These are phyloP conservation scores for Ditylenchus dipsaci DNA, from an alignment of 1,140 invertebrate genomes.

Conservation along the genomic window DNA sequence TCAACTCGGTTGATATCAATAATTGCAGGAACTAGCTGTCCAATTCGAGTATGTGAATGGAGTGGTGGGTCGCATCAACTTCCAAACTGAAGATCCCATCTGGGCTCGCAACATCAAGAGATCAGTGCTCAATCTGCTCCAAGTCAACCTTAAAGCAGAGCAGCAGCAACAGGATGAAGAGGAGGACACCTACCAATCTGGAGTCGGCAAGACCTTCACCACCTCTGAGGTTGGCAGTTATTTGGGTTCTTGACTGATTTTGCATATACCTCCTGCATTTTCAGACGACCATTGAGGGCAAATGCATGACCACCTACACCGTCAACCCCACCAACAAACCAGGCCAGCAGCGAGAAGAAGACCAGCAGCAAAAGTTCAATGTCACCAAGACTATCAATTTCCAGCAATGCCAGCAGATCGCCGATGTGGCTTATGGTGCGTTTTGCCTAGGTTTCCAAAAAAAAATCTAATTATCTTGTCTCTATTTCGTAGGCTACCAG, in stretches of 20 bases:
- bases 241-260: background rate
- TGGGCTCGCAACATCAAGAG: slow-evolving; percentile 37
- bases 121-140: slow-evolving; percentile 32
- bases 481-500: background rate
- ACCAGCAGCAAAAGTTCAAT: slow-evolving; percentile 30
- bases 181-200: background rate
- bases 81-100: slow-evolving; percentile 16
- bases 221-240: slow-evolving; percentile 24
- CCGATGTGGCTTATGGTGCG: slow-evolving; percentile 29
- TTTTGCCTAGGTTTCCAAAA: no score
- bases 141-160: slow-evolving; percentile 30
- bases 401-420: slow-evolving; percentile 40
- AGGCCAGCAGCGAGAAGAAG: slow-evolving; percentile 1
- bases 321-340: slow-evolving; percentile 11
- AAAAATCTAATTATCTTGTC: no score
- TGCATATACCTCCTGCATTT: background rate
- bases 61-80: slow-evolving; percentile 28
- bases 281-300: slow-evolving; percentile 34
- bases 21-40: slow-evolving; percentile 6
- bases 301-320: slow-evolving; percentile 32
- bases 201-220: slow-evolving; percentile 23
- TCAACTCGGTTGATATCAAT: no score
- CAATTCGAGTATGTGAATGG: slow-evolving; percentile 34
- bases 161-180: slow-evolving; percentile 5
- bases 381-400: slow-evolving; percentile 54